A percentile compares a stretch with the other conserved stretches of the same genome.
Conservation (phyloP, 2,113 vertebrate genomes). For the Odocoileus hemionus region DNA sequence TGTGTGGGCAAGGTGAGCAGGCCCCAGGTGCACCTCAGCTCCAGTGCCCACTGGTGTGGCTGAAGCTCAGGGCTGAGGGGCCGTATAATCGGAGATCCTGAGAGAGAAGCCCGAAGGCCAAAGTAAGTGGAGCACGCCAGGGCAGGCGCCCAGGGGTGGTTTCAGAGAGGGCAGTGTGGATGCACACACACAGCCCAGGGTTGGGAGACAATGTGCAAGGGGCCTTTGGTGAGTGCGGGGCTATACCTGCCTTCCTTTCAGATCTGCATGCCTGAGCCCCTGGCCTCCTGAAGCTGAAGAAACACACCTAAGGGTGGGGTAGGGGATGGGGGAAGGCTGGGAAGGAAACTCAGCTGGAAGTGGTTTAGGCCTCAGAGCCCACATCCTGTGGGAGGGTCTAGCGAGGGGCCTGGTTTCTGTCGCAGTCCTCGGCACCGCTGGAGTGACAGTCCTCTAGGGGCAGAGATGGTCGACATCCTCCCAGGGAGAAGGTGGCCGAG, state of each 20-base stretch:
- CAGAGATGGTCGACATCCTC: constrained; percentile 32
- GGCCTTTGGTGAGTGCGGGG: constrained; percentile 14
- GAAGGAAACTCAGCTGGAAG: constrained; percentile 48
- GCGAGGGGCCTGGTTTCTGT: background rate
- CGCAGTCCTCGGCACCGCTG: background rate
- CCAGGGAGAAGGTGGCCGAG: background rate
- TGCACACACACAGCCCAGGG: background rate
- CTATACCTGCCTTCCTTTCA: background rate
- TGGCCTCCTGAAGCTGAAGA: background rate
- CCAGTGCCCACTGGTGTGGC: background rate
- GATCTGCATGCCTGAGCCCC: background rate
- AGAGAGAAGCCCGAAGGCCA: constrained; percentile 67
- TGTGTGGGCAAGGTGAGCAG: constrained; percentile 10
- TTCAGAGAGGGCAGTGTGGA: background rate
- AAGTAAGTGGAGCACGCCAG: background rate
- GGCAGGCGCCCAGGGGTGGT: background rate
- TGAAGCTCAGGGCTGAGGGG: background rate
- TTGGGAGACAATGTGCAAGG: background rate
- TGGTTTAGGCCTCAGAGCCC: constrained; percentile 51
- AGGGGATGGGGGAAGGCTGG: background rate
- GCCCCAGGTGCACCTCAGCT: background rate
- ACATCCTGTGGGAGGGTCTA: constrained; percentile 45
- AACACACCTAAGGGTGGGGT: background rate
- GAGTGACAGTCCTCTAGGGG: constrained; percentile 19
- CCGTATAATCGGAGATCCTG: constrained; percentile 59